Evolutionary conservation across 2,888 invertebrate species (phyloP), one percentile per base, ranked within the genome.

Genomic region (Drosophila rubida): DNA sequence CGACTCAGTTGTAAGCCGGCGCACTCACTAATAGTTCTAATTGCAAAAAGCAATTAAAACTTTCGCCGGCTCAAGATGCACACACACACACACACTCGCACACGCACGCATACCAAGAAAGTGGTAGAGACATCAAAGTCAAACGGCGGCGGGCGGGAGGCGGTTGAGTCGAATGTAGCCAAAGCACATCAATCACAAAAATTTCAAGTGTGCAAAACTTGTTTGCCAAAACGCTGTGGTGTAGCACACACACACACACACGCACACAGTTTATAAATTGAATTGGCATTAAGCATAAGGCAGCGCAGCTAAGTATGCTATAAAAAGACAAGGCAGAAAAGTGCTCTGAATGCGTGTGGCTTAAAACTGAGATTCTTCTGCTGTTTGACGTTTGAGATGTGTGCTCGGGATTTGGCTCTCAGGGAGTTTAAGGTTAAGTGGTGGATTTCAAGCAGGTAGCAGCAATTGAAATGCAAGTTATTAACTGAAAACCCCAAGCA

Each of bases 21-120:
- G 67, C 77, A 83, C 77, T 82, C 78, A 85, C 85, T 85, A 85
- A 85, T 85, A 85, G 84, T 85, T 85, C 87, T 85, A 85, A 85
- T 85, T 85, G 84, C 84, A 87, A 85, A 85, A 85, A 85, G 84
- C 84, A 85, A 85, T 85, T 85, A 85, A 85, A 85, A 85, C 84
- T 85, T 85, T 85, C 78, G 68, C 85, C 72, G 69, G 73, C 87
- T 87, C 76, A 87, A 85, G 87, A 85, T 75, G 78, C 74, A 76
- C 69, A 79, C 57, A 70, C 46, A 30, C 46, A 22, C 45, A 19
- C 45, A 41, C 16, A 13, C 22, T 22, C 32, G 48, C 37, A 25
- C 41, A 13, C 35, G 16, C 59, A 51, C 39, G 35, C 37, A 42
- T 19, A 50, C 39, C 14, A 55, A 59, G 62, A 60, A 60, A 70